Conservation (phyloP, 2,888 invertebrate genomes). For the Polyommatus icarus region DNA sequence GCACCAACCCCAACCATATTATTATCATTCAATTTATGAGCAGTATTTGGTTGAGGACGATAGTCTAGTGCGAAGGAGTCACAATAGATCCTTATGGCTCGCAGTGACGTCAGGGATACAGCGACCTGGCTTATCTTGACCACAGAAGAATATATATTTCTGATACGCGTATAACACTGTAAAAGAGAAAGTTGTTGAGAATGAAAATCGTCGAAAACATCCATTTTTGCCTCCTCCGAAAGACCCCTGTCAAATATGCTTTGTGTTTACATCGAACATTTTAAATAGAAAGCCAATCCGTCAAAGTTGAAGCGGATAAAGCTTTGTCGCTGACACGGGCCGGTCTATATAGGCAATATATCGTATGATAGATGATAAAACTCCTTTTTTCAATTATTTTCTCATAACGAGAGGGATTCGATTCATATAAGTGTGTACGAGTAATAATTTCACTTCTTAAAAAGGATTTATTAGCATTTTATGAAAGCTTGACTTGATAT, state of each 20-base stretch:
- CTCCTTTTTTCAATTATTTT: constrained; percentile 8
- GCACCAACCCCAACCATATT: too few species aligned
- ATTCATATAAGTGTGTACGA: background rate
- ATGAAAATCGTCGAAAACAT: background rate
- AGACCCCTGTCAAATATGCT: constrained; percentile 31
- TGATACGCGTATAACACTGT: background rate
- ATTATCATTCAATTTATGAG: too few species aligned
- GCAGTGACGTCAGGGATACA: too few species aligned
- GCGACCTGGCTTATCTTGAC: too few species aligned
- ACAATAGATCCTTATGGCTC: too few species aligned
- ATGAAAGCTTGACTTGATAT: too few species aligned
- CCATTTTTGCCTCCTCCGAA: background rate
- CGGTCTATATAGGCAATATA: background rate
- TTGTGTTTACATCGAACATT: constrained; percentile 29
- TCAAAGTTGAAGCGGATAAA: constrained; percentile 28
- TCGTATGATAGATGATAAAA: constrained; percentile 22
- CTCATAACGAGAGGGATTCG: background rate
- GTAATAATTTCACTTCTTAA: too few species aligned
- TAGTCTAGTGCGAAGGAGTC: too few species aligned
- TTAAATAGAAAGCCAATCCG: constrained; percentile 32
- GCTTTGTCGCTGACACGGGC: constrained; percentile 28
- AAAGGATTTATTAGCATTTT: too few species aligned
- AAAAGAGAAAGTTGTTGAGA: background rate
- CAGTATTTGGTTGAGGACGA: too few species aligned
- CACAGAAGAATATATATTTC: too few species aligned